Evolutionary conservation across 35 echinoderm and acorn worm genomes (phyloP), one percentile per base, ranked within the genome.

Genomic region (Apostichopus parvimensis): DNA sequence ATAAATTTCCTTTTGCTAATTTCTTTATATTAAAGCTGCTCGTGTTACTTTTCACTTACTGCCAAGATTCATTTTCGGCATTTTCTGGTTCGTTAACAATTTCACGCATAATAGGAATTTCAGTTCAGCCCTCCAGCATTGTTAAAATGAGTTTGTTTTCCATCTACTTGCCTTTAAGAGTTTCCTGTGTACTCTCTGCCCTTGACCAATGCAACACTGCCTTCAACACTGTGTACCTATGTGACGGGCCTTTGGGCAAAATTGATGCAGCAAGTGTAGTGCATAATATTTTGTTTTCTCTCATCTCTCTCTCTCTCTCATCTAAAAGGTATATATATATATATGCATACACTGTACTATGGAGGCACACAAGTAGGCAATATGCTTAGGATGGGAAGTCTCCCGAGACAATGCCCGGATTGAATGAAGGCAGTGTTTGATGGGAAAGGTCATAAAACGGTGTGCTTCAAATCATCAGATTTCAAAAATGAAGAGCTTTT

Each of bases 391-490:
- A 84, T 84, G 81, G 55, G 20, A 23, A 84, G 54, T 58, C 81
- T 84, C 81, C 55, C 4, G 81, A 84, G 81, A 84, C 57, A 56
- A 60, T 18, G 17, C 52, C 17, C 7, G 81, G 81, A 84, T 84
- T 84, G 81, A 84, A 84, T 84, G 81, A 58, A 84, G 81, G 81
- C 57, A 59, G 55, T 24, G 6, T 84, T 58, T 58, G 81, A 56
- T 82, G 52, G 52, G 56, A 82, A 82, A 82, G 79, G 79, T 82
- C 79, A 82, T 82, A 82, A 82, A 82, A 82, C 79, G 6, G 79
- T 82, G 79, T 82, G 79, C 52, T 55, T 82, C 79, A 82, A 82
- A 57, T 82, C 79, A 82, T 82, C 79, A 82, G 79, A 82, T 82
- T 82, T 82, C 45, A 82, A 57, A 53, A 53, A 12, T 82, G 25